A percentile compares a stretch with the other conserved stretches of the same genome.
phyloP scores from a whole-genome alignment of 2,113 vertebrate species.

The Sebastes fasciatus region DNA sequence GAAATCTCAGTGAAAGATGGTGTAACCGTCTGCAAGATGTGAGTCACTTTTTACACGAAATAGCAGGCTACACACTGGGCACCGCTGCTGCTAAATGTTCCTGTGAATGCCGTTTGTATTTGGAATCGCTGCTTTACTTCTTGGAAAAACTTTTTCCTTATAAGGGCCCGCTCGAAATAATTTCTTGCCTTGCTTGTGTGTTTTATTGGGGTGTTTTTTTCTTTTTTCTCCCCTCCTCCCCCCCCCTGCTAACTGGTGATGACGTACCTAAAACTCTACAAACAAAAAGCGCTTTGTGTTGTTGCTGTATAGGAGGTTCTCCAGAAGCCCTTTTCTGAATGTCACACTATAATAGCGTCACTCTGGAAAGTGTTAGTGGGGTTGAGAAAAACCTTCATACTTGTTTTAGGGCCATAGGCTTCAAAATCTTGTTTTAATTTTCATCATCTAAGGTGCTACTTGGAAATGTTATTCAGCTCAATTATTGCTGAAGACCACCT shows the following conservation, averaged over 20 bases:
- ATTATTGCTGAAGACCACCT: background rate
- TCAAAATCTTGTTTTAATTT: background rate
- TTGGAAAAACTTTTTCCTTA: slow-evolving; percentile 49
- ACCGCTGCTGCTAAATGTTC: background rate
- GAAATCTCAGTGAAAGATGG: slow-evolving; percentile 1
- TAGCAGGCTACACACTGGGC: background rate
- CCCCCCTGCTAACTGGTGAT: slow-evolving; percentile 9
- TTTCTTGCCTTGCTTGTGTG: slow-evolving; percentile 13
- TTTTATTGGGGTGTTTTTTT: slow-evolving; percentile 25
- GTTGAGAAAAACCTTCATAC: background rate
- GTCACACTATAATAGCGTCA: slow-evolving; percentile 19
- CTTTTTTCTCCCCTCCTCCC: too few relatives aligned
- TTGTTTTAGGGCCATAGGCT: background rate
- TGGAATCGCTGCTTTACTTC: background rate
- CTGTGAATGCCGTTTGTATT: slow-evolving; percentile 18
- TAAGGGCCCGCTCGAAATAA: slow-evolving; percentile 8
- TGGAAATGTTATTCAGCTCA: background rate
- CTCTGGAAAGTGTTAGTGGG: slow-evolving; percentile 5
- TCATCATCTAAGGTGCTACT: background rate
- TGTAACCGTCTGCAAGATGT: slow-evolving; percentile 21
- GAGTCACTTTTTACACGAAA: slow-evolving; percentile 35
- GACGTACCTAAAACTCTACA: slow-evolving; percentile 23
- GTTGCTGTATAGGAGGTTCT: slow-evolving; percentile 34
- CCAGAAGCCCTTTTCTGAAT: slow-evolving; percentile 53
- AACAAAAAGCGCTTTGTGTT: slow-evolving; percentile 71